phyloP scores from a whole-genome alignment of 1,140 invertebrate genomes.

The Pseudomyrmex dendroicus region DNA sequence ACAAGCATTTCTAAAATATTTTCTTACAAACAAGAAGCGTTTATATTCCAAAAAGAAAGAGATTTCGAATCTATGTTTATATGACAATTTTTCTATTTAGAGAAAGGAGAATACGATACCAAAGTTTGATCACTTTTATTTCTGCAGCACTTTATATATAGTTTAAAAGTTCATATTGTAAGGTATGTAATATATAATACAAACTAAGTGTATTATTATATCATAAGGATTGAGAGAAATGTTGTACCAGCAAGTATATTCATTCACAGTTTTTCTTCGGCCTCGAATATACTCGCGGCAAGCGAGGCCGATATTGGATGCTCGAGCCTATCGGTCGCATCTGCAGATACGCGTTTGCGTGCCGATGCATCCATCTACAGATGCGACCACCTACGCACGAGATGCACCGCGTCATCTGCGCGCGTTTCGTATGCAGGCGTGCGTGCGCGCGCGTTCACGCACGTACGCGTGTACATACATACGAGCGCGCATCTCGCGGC shows the following conservation, averaged over 20 bases:
- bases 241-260: not conserved
- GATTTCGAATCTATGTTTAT: too few relatives aligned
- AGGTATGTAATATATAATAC: too few relatives aligned
- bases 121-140: too few relatives aligned
- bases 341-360: constrained; percentile 49
- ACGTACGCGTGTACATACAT: not conserved
- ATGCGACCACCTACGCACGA: constrained; percentile 57
- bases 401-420: constrained; percentile 4
- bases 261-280: constrained; percentile 14
- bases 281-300: constrained; percentile 45
- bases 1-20: too few relatives aligned
- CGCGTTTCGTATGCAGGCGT: constrained; percentile 19
- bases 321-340: constrained; percentile 41
- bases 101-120: too few relatives aligned
- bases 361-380: constrained; percentile 43
- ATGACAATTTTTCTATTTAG: too few relatives aligned
- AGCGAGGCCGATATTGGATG: constrained; percentile 2
- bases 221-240: constrained; percentile 26
- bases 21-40: too few relatives aligned
- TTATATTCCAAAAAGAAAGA: too few relatives aligned
- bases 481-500: constrained; percentile 29
- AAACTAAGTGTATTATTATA: too few relatives aligned
- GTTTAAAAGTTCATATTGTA: not conserved
- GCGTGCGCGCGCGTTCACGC: not conserved
- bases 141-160: too few relatives aligned